Evolutionary conservation across 2,888 invertebrate genomes (phyloP).

Genomic region (Andrena hattorfiana): DNA sequence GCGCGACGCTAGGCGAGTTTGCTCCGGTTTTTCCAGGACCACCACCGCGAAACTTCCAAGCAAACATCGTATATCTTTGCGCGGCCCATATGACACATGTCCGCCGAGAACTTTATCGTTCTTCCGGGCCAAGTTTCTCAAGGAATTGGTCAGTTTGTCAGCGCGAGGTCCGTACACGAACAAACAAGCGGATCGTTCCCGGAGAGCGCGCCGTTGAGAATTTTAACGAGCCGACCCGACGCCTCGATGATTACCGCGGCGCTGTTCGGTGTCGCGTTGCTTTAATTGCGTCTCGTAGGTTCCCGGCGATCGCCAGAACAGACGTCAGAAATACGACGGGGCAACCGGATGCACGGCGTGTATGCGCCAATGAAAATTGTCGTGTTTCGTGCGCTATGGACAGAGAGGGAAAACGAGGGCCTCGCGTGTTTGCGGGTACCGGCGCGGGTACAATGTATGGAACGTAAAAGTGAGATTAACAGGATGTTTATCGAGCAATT

Average conservation of each 20-base stretch:
- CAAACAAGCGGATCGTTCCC: background rate
- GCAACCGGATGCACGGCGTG: conserved; percentile 56
- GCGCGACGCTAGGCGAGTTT: conserved; percentile 14
- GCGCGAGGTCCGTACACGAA: background rate
- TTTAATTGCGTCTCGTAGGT: conserved; percentile 40
- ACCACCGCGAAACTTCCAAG: conserved; percentile 3
- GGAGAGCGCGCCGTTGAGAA: background rate
- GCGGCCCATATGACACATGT: background rate
- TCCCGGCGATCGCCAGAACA: conserved; percentile 24
- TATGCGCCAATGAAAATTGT: conserved; percentile 60
- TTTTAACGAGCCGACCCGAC: background rate
- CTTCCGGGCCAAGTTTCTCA: background rate
- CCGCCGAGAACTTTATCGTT: conserved; percentile 33
- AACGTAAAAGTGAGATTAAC: conserved; percentile 80
- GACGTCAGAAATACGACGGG: conserved; percentile 20
- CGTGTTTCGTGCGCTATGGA: conserved; percentile 47
- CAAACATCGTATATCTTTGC: conserved; percentile 45
- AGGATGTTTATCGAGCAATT: conserved; percentile 84
- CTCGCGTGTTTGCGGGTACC: conserved; percentile 65
- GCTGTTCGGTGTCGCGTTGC: conserved; percentile 25
- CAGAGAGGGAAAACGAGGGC: conserved; percentile 46
- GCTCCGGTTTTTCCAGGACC: background rate
- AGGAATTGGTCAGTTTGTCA: background rate
- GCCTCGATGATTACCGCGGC: background rate
- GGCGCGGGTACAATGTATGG: conserved; percentile 63